Conservation (phyloP, 1,140 invertebrate species). For the Scaptodrosophila lebanonensis region DNA sequence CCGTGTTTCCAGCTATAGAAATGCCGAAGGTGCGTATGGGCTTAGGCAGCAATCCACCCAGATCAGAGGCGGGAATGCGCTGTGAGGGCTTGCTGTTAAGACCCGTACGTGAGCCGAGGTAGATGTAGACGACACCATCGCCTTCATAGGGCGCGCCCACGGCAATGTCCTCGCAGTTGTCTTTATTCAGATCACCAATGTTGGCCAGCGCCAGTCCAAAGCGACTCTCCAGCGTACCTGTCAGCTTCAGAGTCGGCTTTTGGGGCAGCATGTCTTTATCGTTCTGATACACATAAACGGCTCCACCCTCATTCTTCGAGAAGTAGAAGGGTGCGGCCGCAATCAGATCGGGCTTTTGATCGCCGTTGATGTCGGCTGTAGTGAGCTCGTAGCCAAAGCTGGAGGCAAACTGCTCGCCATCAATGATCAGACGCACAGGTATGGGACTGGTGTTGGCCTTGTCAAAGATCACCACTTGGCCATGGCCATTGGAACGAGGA, state of each 20-base stretch:
- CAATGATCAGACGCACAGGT: constrained; percentile 82
- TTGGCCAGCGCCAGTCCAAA: constrained; percentile 92
- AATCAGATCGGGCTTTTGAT: constrained; percentile 91
- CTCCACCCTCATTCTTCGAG: constrained; percentile 87
- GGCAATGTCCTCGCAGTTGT: constrained; percentile 92
- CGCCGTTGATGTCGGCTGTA: constrained; percentile 90
- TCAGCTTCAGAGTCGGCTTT: constrained; percentile 81
- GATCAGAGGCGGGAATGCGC: constrained; percentile 76
- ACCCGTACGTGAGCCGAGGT: constrained; percentile 87
- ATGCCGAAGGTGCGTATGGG: constrained; percentile 89
- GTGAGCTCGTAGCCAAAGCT: constrained; percentile 93
- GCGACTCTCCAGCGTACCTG: constrained; percentile 85
- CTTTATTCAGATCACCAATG: constrained; percentile 94
- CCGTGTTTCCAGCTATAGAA: constrained; percentile 91
- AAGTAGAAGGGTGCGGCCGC: constrained; percentile 96
- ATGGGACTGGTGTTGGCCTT: constrained; percentile 81
- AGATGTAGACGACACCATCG: constrained; percentile 91
- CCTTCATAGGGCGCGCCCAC: constrained; percentile 95
- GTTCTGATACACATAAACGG: constrained; percentile 93
- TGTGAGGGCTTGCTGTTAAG: constrained; percentile 86
- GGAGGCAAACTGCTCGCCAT: constrained; percentile 91
- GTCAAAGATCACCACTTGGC: constrained; percentile 90
- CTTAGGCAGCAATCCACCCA: constrained; percentile 69
- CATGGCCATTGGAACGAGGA: constrained; percentile 89
- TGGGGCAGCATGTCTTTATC: constrained; percentile 78